Conservation (phyloP, 1,140 invertebrate species). For the Anoplolepis gracilipes region DNA sequence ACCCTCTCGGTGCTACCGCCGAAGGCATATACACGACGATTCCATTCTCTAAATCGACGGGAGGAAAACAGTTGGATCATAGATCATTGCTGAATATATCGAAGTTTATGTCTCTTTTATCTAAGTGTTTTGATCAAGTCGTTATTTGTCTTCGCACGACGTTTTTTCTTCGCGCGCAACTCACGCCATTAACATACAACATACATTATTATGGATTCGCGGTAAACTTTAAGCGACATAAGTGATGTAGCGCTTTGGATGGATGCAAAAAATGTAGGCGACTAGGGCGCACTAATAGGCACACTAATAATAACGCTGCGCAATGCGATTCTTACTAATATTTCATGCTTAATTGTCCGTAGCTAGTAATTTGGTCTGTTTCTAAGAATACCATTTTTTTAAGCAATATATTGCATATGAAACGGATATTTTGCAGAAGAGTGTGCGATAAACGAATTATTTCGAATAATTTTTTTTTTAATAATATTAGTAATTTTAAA, state of each 20-base stretch:
- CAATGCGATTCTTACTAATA: slow-evolving; percentile 26
- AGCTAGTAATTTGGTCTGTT: not conserved
- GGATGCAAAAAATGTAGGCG: not conserved
- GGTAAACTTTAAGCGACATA: not conserved
- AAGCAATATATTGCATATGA: not conserved
- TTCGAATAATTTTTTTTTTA: not conserved
- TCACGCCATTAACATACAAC: not conserved
- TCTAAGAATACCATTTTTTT: not conserved
- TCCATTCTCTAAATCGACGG: slow-evolving; percentile 31
- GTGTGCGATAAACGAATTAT: slow-evolving; percentile 14
- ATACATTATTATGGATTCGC: not conserved
- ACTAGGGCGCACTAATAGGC: not conserved
- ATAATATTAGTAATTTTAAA: not conserved
- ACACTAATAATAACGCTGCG: too few relatives aligned
- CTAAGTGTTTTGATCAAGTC: slow-evolving; percentile 33
- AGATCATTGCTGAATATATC: slow-evolving; percentile 59
- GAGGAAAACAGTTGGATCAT: slow-evolving; percentile 41
- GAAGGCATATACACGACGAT: slow-evolving; percentile 26
- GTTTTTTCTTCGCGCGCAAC: not conserved
- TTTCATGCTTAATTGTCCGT: not conserved
- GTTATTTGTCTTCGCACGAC: slow-evolving; percentile 16
- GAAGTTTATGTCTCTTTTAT: slow-evolving; percentile 50
- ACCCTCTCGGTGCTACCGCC: slow-evolving; percentile 40
- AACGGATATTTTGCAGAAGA: not conserved
- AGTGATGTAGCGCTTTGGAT: not conserved